Evolutionary conservation across 1,140 invertebrate genomes (phyloP).

Genomic region (Penaeus japonicus): DNA sequence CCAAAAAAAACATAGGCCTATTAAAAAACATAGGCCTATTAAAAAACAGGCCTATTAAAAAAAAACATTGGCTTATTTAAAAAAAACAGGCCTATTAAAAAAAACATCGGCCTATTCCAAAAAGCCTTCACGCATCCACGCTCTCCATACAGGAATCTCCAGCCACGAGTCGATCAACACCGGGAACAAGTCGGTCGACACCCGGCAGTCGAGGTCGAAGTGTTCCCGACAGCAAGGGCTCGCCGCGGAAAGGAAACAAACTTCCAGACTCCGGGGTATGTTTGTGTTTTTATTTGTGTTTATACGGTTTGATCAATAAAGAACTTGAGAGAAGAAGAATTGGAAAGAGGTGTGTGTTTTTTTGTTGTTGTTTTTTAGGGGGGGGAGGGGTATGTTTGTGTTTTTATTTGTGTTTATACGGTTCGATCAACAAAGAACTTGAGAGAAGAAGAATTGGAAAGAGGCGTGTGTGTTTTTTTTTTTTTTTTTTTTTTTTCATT

Average conservation of each 20-base stretch:
- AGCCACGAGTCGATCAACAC: neutral
- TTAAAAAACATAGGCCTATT: too few species aligned
- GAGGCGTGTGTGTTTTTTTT: constrained; percentile 54
- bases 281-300: neutral
- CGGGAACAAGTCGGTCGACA: neutral
- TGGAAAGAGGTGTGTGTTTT: constrained; percentile 61
- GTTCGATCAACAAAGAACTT: constrained; percentile 70
- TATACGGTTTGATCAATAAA: constrained; percentile 70
- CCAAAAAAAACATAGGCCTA: too few species aligned
- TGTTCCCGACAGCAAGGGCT: neutral
- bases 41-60: too few species aligned
- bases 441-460: constrained; percentile 70
- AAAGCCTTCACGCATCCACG: neutral
- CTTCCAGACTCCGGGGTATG: too few species aligned
- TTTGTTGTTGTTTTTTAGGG: neutral
- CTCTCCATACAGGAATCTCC: constrained; percentile 32
- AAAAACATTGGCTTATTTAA: too few species aligned
- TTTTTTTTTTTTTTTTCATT: neutral
- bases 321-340: constrained; percentile 71
- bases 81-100: too few species aligned
- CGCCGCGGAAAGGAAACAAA: too few species aligned
- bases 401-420: constrained; percentile 63
- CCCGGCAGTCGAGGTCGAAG: constrained; percentile 58
- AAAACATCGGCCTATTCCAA: too few species aligned
- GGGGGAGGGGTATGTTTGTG: too few species aligned